Conservation (phyloP, 2,797 vertebrate genomes). For the Microctenopoma steveboyesi region DNA sequence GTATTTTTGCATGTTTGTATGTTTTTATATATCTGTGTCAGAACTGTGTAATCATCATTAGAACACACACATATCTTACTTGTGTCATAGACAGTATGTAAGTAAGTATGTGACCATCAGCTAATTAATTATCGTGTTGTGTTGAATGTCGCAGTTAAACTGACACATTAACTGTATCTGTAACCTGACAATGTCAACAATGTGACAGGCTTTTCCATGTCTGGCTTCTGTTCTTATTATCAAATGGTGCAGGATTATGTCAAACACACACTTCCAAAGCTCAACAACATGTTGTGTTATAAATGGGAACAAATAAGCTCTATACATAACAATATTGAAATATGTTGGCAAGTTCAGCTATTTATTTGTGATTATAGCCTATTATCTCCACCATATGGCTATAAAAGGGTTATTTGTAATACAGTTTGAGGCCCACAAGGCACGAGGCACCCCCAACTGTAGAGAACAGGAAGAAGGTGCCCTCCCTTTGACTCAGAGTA, state of each 20-base stretch:
- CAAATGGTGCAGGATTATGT: conserved; percentile 23
- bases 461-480: conserved; percentile 67
- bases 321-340: not conserved
- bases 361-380: not conserved
- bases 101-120: conserved; percentile 2
- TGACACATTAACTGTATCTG: conserved; percentile 32
- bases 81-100: not conserved
- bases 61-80: not conserved
- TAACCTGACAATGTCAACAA: conserved; percentile 44
- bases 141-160: conserved; percentile 23
- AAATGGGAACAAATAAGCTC: conserved; percentile 8
- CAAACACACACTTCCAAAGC: conserved; percentile 12
- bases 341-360: not conserved
- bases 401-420: conserved; percentile 37
- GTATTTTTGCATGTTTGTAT: not conserved
- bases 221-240: conserved; percentile 4
- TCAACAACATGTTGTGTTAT: not conserved
- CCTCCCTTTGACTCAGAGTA: conserved; percentile 61
- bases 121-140: conserved; percentile 8
- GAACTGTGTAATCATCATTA: not conserved
- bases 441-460: conserved; percentile 39
- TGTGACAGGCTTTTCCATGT: conserved; percentile 42
- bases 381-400: conserved; percentile 8
- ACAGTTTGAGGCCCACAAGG: conserved; percentile 60
- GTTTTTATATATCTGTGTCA: not conserved